phyloP scores from a whole-genome alignment of 2,113 vertebrate genomes.

The Passer montanus region DNA sequence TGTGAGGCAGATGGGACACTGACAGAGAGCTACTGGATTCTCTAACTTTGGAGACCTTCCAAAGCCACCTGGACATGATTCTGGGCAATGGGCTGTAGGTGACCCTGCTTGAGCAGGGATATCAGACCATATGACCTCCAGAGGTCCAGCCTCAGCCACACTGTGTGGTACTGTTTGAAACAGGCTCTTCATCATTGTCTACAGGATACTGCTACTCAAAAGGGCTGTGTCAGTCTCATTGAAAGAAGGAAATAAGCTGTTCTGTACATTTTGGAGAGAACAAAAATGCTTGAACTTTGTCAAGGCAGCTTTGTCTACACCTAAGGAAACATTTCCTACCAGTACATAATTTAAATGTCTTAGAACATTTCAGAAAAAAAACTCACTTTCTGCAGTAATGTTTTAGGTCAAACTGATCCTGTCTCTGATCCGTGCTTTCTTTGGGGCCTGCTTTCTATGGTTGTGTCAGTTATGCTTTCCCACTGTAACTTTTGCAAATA shows the following conservation, averaged over 20 bases:
- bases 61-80: not conserved
- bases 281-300: not conserved
- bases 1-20: not conserved
- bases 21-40: not conserved
- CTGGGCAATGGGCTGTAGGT: not conserved
- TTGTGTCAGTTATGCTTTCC: not conserved
- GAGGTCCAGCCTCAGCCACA: not conserved
- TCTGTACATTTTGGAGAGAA: not conserved
- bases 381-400: not conserved
- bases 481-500: not conserved
- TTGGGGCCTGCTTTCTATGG: not conserved
- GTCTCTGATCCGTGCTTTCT: not conserved
- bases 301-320: not conserved
- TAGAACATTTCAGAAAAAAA: not conserved
- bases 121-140: not conserved
- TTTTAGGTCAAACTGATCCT: not conserved
- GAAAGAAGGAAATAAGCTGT: not conserved
- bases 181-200: not conserved
- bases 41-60: not conserved
- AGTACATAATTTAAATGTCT: not conserved
- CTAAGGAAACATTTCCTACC: not conserved
- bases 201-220: not conserved
- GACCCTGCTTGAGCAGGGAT: not conserved
- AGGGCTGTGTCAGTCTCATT: not conserved
- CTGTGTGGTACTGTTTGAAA: not conserved